Evolutionary conservation across 2,797 vertebrate species (phyloP).

Genomic region (Pempheris klunzingeri): DNA sequence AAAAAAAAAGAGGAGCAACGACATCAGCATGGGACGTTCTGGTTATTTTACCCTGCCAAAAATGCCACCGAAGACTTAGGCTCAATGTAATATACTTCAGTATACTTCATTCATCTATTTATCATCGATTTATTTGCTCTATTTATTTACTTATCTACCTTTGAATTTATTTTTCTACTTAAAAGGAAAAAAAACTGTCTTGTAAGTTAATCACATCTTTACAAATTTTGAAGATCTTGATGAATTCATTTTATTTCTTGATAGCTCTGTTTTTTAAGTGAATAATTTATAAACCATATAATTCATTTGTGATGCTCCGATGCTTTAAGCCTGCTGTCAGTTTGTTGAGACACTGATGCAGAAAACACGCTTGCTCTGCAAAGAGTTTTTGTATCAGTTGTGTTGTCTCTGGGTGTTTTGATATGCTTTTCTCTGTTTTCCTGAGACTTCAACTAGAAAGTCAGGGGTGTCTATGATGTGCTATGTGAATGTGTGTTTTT

Average conservation of each 20-base stretch:
- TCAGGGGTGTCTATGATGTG: constrained; percentile 51
- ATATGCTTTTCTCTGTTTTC: constrained; percentile 65
- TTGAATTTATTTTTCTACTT: constrained; percentile 83
- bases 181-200: constrained; percentile 58
- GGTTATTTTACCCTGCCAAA: constrained; percentile 68
- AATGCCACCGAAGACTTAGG: constrained; percentile 58
- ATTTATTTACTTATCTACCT: constrained; percentile 75
- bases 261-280: constrained; percentile 73
- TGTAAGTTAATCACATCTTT: constrained; percentile 73
- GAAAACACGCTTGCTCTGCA: constrained; percentile 68
- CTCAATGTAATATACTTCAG: constrained; percentile 74
- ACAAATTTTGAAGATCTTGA: constrained; percentile 62
- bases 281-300: constrained; percentile 76
- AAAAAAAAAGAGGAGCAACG: constrained; percentile 52
- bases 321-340: constrained; percentile 74
- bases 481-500: constrained; percentile 70
- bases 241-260: constrained; percentile 72
- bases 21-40: constrained; percentile 60
- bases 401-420: constrained; percentile 71
- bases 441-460: constrained; percentile 55
- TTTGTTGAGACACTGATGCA: constrained; percentile 74
- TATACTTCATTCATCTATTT: constrained; percentile 66
- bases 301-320: constrained; percentile 75
- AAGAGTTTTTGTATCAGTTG: constrained; percentile 65
- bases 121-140: constrained; percentile 61